Evolutionary conservation across 2,888 invertebrate genomes (phyloP).

Genomic region (Coenonympha glycerion): DNA sequence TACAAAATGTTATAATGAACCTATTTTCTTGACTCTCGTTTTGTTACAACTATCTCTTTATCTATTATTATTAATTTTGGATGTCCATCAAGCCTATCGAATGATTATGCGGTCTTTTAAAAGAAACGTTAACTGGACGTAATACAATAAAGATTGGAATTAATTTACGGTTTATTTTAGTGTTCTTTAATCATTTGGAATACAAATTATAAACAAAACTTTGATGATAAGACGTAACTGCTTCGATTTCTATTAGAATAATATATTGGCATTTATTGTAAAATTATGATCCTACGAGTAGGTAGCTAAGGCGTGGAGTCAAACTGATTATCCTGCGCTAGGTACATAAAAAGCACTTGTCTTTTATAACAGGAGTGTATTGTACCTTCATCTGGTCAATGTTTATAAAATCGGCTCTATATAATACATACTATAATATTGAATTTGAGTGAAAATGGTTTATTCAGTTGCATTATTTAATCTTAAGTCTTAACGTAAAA

Average conservation of each 20-base stretch:
- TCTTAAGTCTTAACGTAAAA: too few relatives aligned
- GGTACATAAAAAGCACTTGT: too few relatives aligned
- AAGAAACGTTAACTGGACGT: constrained; percentile 26
- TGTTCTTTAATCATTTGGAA: constrained; percentile 22
- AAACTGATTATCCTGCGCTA: too few relatives aligned
- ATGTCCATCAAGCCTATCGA: constrained; percentile 17
- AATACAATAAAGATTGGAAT: constrained; percentile 33
- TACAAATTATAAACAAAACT: constrained; percentile 7
- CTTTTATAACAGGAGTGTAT: too few relatives aligned
- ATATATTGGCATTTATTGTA: too few relatives aligned
- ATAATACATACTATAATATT: too few relatives aligned
- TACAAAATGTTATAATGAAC: not conserved
- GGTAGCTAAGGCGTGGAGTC: too few relatives aligned
- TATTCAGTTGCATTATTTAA: too few relatives aligned
- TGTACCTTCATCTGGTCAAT: too few relatives aligned
- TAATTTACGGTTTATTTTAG: constrained; percentile 31
- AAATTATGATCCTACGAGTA: too few relatives aligned
- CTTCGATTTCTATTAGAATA: not conserved
- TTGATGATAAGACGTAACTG: not conserved
- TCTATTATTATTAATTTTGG: constrained; percentile 19
- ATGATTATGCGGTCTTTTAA: constrained; percentile 24
- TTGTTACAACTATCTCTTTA: not conserved
- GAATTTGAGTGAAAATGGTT: too few relatives aligned
- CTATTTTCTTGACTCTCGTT: not conserved
- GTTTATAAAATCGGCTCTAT: too few relatives aligned